Evolutionary conservation across 2,113 vertebrate genomes (phyloP).

Genomic region (Megaleporinus macrocephalus): DNA sequence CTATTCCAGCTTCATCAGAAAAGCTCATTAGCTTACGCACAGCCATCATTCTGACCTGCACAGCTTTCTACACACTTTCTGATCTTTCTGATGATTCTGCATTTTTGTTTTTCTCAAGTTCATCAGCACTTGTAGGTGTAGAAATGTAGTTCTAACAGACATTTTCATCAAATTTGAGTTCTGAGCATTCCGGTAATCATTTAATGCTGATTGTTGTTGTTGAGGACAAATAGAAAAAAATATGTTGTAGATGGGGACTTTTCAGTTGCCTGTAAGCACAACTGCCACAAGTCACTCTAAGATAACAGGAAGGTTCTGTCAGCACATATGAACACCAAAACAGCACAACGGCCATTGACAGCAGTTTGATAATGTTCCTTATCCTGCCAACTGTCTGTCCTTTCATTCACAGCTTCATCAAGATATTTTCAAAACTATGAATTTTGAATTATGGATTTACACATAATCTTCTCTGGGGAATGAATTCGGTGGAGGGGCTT

Average conservation of each 20-base stretch:
- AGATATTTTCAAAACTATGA: background rate
- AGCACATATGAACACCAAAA: background rate
- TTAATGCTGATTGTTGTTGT: too few species aligned
- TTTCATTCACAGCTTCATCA: background rate
- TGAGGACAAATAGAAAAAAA: background rate
- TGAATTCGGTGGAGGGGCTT: too few species aligned
- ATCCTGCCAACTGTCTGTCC: background rate
- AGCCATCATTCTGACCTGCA: background rate
- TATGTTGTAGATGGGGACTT: background rate
- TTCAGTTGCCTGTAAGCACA: background rate
- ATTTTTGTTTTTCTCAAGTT: background rate
- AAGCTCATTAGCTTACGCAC: background rate
- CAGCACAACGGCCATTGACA: background rate
- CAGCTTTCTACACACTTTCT: background rate
- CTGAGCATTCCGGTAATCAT: too few species aligned
- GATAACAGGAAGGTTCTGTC: background rate
- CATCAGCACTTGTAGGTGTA: background rate
- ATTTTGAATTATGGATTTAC: background rate
- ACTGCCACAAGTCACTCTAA: too few species aligned
- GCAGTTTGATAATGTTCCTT: background rate
- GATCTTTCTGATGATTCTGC: background rate
- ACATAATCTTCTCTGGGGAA: background rate
- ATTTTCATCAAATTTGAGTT: too few species aligned
- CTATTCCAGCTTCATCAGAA: background rate
- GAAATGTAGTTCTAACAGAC: too few species aligned